Conservation (phyloP, 2,888 invertebrate species). For the Heteropelma amictum region DNA sequence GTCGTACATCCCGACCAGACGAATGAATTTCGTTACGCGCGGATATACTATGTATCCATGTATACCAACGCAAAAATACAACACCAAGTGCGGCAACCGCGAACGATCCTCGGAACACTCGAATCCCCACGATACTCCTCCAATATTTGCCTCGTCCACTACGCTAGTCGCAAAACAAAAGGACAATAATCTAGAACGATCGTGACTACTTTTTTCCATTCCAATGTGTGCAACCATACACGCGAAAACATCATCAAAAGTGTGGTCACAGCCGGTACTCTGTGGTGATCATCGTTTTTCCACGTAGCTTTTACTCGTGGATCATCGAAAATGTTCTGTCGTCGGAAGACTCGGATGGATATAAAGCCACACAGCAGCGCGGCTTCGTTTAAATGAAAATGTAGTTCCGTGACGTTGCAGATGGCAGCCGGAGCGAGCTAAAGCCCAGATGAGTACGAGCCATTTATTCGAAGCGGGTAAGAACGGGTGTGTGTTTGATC, state of each 20-base stretch:
- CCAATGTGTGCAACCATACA: constrained; percentile 8
- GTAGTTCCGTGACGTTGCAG: constrained; percentile 50
- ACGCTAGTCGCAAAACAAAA: not conserved
- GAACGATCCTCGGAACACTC: constrained; percentile 29
- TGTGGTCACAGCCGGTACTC: constrained; percentile 21
- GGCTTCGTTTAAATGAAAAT: constrained; percentile 28
- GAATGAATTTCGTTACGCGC: constrained; percentile 52
- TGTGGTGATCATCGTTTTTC: constrained; percentile 36
- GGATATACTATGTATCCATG: no score
- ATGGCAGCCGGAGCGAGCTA: not conserved
- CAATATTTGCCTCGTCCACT: constrained; percentile 28
- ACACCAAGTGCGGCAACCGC: constrained; percentile 13
- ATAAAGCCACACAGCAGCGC: constrained; percentile 12
- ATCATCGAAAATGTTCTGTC: constrained; percentile 24
- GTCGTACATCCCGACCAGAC: constrained; percentile 41
- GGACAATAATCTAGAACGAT: constrained; percentile 27
- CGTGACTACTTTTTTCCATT: not conserved
- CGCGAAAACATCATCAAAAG: constrained; percentile 30
- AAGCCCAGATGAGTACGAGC: constrained; percentile 22
- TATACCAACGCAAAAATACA: no score
- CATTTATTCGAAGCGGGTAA: not conserved
- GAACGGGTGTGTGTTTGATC: not conserved
- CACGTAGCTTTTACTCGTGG: not conserved
- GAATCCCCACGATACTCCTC: constrained; percentile 49
- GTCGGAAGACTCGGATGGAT: constrained; percentile 34